phyloP scores from a whole-genome alignment of 2,797 vertebrate species.

The Taenioides sp. region DNA sequence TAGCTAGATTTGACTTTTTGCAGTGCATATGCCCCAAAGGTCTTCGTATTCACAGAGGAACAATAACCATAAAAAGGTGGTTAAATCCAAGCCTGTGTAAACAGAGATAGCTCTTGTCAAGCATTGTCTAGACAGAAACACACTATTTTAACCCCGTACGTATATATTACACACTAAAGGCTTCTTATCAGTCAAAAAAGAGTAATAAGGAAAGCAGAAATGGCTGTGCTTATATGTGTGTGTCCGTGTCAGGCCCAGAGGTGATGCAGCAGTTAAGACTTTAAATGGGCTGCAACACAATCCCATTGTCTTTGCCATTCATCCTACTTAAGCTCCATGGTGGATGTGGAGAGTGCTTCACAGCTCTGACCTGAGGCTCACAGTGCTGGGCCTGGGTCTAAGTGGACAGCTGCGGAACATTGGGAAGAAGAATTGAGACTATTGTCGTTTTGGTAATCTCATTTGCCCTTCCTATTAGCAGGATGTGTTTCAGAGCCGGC shows the following conservation, averaged over 20 bases:
- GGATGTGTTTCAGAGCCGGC: neutral
- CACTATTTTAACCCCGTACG: constrained; percentile 28
- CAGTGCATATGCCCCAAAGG: constrained; percentile 28
- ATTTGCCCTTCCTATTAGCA: neutral
- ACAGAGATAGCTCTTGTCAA: constrained; percentile 25
- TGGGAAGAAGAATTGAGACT: constrained; percentile 1
- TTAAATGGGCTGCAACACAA: constrained; percentile 18
- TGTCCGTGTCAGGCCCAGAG: neutral
- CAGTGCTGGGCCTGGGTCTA: neutral
- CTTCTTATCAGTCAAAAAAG: constrained; percentile 17
- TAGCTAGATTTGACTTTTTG: too few relatives aligned
- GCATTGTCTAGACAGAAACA: constrained; percentile 21
- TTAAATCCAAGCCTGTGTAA: constrained; percentile 19
- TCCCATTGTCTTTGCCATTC: constrained; percentile 24
- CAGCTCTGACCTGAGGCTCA: constrained; percentile 6
- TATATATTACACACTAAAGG: constrained; percentile 22
- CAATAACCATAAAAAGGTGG: constrained; percentile 30
- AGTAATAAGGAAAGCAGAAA: constrained; percentile 28
- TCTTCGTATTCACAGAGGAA: constrained; percentile 37
- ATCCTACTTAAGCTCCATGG: constrained; percentile 22
- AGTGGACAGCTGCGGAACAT: neutral
- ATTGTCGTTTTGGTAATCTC: neutral
- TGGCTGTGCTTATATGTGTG: constrained; percentile 6
- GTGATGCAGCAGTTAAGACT: constrained; percentile 23
- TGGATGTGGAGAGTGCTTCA: constrained; percentile 10